A percentile compares a stretch with the other conserved stretches of the same genome.
These are phyloP conservation scores for Hipposideros larvatus DNA, from an alignment of 2,797 vertebrate species.

Conservation along the genomic window DNA sequence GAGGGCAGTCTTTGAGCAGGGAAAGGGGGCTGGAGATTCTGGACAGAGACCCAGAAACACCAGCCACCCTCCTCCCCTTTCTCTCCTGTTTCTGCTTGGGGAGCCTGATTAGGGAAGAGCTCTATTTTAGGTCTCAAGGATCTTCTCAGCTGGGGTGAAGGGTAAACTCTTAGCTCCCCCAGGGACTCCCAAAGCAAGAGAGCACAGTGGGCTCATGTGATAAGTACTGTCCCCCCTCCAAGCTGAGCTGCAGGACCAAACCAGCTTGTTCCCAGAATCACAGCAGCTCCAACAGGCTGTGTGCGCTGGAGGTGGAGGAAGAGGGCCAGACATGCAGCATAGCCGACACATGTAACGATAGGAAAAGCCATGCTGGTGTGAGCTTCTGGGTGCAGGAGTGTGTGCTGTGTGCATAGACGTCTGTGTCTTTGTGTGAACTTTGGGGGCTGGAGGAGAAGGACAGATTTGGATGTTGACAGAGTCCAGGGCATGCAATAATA, in stretches of 20 bases:
- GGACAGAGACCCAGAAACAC: not conserved
- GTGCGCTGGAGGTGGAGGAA: not conserved
- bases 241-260: not conserved
- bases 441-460: not conserved
- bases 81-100: constrained; percentile 20
- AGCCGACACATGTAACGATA: not conserved
- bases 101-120: not conserved
- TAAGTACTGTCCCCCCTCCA: not conserved
- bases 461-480: not conserved
- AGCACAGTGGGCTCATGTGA: not conserved
- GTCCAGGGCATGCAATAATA: constrained; percentile 59
- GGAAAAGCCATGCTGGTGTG: constrained; percentile 72
- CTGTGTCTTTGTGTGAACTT: constrained; percentile 3
- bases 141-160: not conserved
- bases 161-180: not conserved
- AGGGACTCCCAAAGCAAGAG: not conserved
- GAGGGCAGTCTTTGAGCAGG: not conserved
- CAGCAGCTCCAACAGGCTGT: not conserved
- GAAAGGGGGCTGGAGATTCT: not conserved
- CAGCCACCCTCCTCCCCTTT: not conserved
- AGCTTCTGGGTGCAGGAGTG: not conserved
- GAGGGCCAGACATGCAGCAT: not conserved
- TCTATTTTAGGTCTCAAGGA: not conserved
- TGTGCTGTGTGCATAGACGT: not conserved
- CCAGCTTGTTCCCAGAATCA: not conserved